Base-by-base conservation (phyloP, 2,113 vertebrate species). In the Tursiops truncatus region DNA sequence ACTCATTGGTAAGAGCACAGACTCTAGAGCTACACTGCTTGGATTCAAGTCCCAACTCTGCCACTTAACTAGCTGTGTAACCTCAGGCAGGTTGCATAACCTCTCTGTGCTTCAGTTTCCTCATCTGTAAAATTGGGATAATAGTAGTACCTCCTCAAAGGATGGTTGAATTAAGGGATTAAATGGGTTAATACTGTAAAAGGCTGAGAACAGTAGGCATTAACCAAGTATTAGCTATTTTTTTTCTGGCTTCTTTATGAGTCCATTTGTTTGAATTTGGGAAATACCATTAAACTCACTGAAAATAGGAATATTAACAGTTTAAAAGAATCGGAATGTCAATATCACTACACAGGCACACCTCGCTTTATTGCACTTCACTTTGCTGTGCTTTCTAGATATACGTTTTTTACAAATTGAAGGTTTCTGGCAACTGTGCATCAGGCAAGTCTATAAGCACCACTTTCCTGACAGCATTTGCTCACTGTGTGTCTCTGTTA, bases 251-350 rank as follows among this genome's bases (percentile, higher is more conserved):
- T 74, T 94, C 67, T 95, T 73, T 83, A 50, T 79, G 70, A 97
- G n/a, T 74, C 41, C 70, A 68, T 81, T 31, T 97, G 47, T 88
- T 86, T 94, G 36, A 93, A 93, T 93, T 76, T 95, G 86, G 77
- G 77, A 79, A 96, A 89, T 79, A 26, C 33, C 63, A 91, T 38
- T 95, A 91, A 71, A 67, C 12, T 86, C 31, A 3, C 2, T 86
- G 47, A 96, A 97, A 89, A 94, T 50, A 36, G 33, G 73, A 88
- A 93, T 14, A 85, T 63, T 85, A 79, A 85, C 95, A 79, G 33
- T 91, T 80, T 87, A 60, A 88, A 73, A 89, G 31, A 97, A 38
- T 56, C 20, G 56, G 53, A 94, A 76, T 50, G 47, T 93, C 90
- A 83, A 7, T 62, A 86, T 56, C n/a, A 89, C 73, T 44, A 71